Evolutionary conservation across 2,113 vertebrate species (phyloP).

Genomic region (Egretta garzetta): DNA sequence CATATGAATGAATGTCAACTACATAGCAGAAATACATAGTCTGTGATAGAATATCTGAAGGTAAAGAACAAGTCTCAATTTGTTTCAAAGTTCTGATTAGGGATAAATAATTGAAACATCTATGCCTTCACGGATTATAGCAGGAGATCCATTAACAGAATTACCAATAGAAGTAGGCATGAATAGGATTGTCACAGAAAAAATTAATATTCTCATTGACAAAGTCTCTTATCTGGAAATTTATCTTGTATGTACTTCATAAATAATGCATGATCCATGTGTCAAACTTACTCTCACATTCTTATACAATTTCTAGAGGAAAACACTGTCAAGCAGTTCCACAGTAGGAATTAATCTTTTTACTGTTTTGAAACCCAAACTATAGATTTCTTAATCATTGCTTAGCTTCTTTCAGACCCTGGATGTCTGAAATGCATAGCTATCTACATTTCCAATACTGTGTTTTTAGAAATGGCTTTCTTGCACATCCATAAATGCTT

Average conservation of each 20-base stretch:
- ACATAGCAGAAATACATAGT: not conserved
- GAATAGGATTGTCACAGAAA: not conserved
- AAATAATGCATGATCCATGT: not conserved
- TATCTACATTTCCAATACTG: not conserved
- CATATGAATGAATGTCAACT: not conserved
- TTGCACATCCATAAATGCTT: not conserved
- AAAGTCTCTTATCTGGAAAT: not conserved
- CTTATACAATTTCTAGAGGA: not conserved
- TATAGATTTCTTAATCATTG: not conserved
- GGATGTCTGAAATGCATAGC: not conserved
- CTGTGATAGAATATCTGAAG: not conserved
- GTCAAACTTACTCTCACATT: not conserved
- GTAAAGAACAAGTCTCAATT: not conserved
- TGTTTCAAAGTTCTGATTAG: not conserved
- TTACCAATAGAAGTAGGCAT: not conserved
- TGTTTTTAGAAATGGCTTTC: not conserved
- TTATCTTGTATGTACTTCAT: not conserved
- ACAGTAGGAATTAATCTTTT: not conserved
- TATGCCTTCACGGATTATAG: not conserved
- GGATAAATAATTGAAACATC: not conserved
- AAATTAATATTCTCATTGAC: not conserved
- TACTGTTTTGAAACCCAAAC: not conserved
- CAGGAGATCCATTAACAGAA: not conserved
- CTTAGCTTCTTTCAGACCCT: not conserved
- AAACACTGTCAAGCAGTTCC: not conserved